Base-by-base conservation (phyloP, 2,113 vertebrate species). In the Alligator sinensis region DNA sequence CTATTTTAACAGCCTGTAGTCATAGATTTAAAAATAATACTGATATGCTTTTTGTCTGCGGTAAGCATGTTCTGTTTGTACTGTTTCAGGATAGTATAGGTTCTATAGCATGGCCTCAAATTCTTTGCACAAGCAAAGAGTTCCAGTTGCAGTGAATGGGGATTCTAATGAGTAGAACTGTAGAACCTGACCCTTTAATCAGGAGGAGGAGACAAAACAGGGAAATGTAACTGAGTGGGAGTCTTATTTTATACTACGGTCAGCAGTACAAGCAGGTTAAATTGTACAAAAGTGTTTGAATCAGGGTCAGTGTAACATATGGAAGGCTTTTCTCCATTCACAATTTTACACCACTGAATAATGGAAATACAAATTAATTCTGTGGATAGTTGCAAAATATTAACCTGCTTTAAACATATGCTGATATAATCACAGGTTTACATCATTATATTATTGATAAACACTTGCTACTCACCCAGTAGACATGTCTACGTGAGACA, bases 391-490 rank as follows among this genome's bases (percentile, higher is more conserved):
- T 27, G 55, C 11, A 89, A n/a, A 89, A 63, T 92, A 93, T 87
- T 86, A 82, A 86, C 18, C 27, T 82, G 47, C 11, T 72, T 15
- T 92, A 87, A 93, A 38, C 30, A 87, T 66, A 83, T 93, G 74
- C 21, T 13, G 61, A 47, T 90, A 82, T 57, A 93, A 75, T 94
- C 80, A 83, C 24, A 17, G n/a, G 6, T 30, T 27, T 76, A 3
- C 0, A 93, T 85, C 84, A 72, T 89, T 95, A 92, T 85, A 80
- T 94, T 93, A 68, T 58, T 83, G 70, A 66, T 80, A 85, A 88
- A 91, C 24, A 61, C 22, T 87, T 86, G 70, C 13, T 10, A 82
- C 55, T 90, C 87, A 80, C 34, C 27, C 38, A 94, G 47, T 47
- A 47, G 47, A 9, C 9, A 7, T 47, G 47, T 47, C 47, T 47